Evolutionary conservation across 2,113 vertebrate species (phyloP), one percentile per base, ranked within the genome.

Genomic region (Ammospiza caudacuta): DNA sequence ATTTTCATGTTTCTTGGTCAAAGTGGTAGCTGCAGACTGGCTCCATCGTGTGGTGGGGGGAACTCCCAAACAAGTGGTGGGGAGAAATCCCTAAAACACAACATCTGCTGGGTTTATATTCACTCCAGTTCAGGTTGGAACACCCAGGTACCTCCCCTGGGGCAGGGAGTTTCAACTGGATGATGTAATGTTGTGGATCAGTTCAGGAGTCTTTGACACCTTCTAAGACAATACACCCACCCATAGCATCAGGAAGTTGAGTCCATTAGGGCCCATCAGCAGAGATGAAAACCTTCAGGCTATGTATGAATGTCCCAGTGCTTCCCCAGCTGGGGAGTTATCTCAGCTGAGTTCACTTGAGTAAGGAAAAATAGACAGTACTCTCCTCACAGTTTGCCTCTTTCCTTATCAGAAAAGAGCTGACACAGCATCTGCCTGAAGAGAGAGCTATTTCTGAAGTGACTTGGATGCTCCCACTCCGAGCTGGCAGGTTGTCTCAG

Each of bases 401-500:
- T 46, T 87, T 33, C 46, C 33, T 12, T n/a, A 11, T 39, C 47
- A 39, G 47, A 31, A 72, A 86, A 88, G 49, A 63, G 79, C 16
- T 90, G 85, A 52, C 3, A 3, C 62, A 76, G 72, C 72, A 31
- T 47, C 81, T 86, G 86, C 86, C 91, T 73, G 75, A 47, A 64
- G 58, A 69, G 66, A 39, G 41, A 88, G 79, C 83, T 95, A 58
- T 94, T 96, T 88, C 79, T 85, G 89, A 85, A 79, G 79, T 20
- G 41, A 37, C 83, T 93, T 93, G 91, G 86, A 64, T 86, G 89
- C 64, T 83, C 91, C 69, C 3, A 0, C 77, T 52, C 14, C 17
- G 37, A 83, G 67, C 79, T 95, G 91, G 54, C 79, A 80, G 35
- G 44, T 37, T 90, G 37, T 76, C 52, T 59, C 28, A 73, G 54